Evolutionary conservation across 2,888 invertebrate species (phyloP).

Genomic region (Zygothrica quintamaculata): DNA sequence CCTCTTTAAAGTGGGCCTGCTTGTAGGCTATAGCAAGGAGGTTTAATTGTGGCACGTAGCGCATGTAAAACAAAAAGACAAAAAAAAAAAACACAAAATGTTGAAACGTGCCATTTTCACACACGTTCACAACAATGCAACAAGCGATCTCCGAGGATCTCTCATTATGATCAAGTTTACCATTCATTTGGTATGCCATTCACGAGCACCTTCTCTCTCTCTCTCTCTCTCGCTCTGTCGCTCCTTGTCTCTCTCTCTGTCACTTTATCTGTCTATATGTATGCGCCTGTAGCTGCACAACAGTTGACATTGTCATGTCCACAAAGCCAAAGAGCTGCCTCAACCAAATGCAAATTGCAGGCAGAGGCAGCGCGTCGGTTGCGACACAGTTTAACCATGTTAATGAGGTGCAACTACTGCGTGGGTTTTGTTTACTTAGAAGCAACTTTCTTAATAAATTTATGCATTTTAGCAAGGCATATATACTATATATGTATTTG

Average conservation of each 20-base stretch:
- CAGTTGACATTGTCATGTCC: constrained; percentile 8
- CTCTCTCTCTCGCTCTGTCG: constrained; percentile 12
- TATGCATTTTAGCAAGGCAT: too few species aligned
- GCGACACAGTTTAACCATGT: constrained; percentile 62
- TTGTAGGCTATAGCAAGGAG: not conserved
- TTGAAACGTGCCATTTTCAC: constrained; percentile 82
- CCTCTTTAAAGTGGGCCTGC: not conserved
- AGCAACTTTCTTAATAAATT: too few species aligned
- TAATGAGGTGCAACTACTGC: constrained; percentile 52
- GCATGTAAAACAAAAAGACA: constrained; percentile 67
- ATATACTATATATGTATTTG: too few species aligned
- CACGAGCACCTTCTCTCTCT: too few species aligned
- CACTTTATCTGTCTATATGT: not conserved
- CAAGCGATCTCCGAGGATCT: constrained; percentile 49
- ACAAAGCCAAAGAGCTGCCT: constrained; percentile 10
- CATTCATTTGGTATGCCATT: constrained; percentile 57
- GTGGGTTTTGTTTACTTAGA: constrained; percentile 21
- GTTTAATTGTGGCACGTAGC: constrained; percentile 74
- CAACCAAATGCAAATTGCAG: constrained; percentile 24
- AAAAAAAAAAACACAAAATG: constrained; percentile 72
- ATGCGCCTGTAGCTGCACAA: constrained; percentile 17
- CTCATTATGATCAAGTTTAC: constrained; percentile 19
- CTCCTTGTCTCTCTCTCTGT: constrained; percentile 6
- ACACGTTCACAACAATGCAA: constrained; percentile 68
- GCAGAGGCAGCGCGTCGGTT: constrained; percentile 3